Conservation (phyloP, 2,797 vertebrate species). For the Oreonectes daqikongensis region DNA sequence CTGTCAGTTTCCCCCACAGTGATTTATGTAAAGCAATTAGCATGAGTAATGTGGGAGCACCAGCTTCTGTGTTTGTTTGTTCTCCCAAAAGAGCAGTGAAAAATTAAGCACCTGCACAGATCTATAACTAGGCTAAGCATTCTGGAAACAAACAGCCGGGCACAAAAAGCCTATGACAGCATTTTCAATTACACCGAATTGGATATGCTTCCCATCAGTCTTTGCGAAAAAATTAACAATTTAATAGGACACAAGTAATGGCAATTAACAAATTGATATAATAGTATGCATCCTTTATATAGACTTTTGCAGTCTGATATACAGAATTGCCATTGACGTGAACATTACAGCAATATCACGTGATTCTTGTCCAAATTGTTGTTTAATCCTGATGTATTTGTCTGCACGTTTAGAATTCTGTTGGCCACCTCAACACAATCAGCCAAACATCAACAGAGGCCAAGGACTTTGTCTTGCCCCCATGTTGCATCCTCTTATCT, state of each 20-base stretch:
- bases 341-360: neutral
- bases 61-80: conserved; percentile 67
- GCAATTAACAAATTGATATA: neutral
- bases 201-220: conserved; percentile 32
- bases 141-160: conserved; percentile 57
- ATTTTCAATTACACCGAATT: conserved; percentile 47
- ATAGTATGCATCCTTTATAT: neutral
- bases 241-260: neutral
- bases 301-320: neutral
- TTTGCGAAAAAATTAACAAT: conserved; percentile 7
- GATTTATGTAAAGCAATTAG: conserved; percentile 74
- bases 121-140: conserved; percentile 64
- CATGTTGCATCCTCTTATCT: conserved; percentile 54
- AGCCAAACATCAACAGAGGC: conserved; percentile 52
- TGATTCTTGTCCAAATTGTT: conserved; percentile 25
- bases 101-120: conserved; percentile 65
- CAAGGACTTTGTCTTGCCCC: conserved; percentile 51
- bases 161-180: conserved; percentile 49
- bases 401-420: conserved; percentile 51
- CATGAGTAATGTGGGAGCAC: conserved; percentile 64
- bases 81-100: conserved; percentile 64
- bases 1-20: conserved; percentile 65
- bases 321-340: neutral
- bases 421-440: conserved; percentile 43
- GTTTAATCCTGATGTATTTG: conserved; percentile 34